A percentile compares a stretch with the other conserved stretches of the same genome.
These are phyloP conservation scores for Heliconius hewitsoni DNA, from an alignment of 1,140 invertebrate species.

Conservation along the genomic window DNA sequence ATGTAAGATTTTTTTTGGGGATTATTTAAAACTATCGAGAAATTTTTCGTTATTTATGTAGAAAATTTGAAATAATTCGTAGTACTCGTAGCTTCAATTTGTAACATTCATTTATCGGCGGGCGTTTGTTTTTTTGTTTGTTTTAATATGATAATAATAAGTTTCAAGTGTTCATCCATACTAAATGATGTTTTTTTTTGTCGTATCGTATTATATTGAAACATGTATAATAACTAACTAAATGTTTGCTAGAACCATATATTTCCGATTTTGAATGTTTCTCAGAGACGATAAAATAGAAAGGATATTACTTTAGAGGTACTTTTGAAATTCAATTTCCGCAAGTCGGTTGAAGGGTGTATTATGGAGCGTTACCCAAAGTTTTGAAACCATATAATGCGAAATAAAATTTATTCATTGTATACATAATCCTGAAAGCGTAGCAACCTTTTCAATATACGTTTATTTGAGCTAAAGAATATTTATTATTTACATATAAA, in stretches of 20 bases:
- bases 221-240: neutral
- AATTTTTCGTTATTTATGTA: too few species aligned
- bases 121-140: too few species aligned
- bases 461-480: neutral
- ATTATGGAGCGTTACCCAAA: slow-evolving; percentile 20
- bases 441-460: neutral
- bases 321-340: slow-evolving; percentile 40
- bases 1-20: neutral
- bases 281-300: slow-evolving; percentile 13
- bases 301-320: slow-evolving; percentile 34
- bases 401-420: slow-evolving; percentile 7
- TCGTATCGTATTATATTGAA: too few species aligned
- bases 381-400: slow-evolving; percentile 25
- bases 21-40: neutral
- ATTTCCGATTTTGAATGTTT: slow-evolving; percentile 2
- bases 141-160: too few species aligned
- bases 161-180: too few species aligned
- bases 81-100: too few species aligned
- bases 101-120: too few species aligned
- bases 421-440: slow-evolving; percentile 9
- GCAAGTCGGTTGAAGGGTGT: slow-evolving; percentile 26
- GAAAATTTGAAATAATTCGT: too few species aligned
- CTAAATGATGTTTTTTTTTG: too few species aligned
- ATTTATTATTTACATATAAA: neutral
- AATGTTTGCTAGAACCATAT: neutral